phyloP scores from a whole-genome alignment of 2,888 invertebrate species.

The Microctonus aethiopoides region DNA sequence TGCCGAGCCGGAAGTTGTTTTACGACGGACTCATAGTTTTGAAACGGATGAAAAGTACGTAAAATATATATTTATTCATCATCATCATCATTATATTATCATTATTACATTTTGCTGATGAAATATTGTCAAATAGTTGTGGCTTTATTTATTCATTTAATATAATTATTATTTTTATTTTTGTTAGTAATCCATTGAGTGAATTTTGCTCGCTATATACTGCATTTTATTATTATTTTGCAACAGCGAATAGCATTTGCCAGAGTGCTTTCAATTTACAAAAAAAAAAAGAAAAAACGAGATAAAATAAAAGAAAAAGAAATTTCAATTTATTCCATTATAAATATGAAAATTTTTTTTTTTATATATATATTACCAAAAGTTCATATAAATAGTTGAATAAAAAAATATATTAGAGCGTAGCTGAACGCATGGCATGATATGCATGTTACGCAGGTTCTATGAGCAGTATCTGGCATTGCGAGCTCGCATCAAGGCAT shows the following conservation, averaged over 20 bases:
- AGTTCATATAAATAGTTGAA: slow-evolving; percentile 32
- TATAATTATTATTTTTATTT: slow-evolving; percentile 13
- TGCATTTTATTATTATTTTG: slow-evolving; percentile 5
- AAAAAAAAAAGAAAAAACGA: neutral
- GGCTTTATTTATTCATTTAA: slow-evolving; percentile 16
- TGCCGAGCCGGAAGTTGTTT: slow-evolving; percentile 74
- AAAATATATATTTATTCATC: slow-evolving; percentile 11
- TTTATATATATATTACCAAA: neutral
- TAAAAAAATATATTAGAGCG: slow-evolving; percentile 47
- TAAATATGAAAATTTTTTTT: neutral
- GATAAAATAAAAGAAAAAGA: neutral
- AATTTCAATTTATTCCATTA: neutral
- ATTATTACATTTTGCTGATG: slow-evolving; percentile 27
- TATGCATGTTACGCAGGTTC: slow-evolving; percentile 76
- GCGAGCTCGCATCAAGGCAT: slow-evolving; percentile 89
- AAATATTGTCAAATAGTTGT: neutral
- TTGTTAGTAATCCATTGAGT: slow-evolving; percentile 27
- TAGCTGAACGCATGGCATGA: slow-evolving; percentile 64
- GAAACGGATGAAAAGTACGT: slow-evolving; percentile 91
- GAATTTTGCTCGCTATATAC: slow-evolving; percentile 20
- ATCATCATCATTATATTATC: neutral
- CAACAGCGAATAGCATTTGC: slow-evolving; percentile 15
- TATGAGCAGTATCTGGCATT: slow-evolving; percentile 89
- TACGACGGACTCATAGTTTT: slow-evolving; percentile 87
- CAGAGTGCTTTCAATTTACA: neutral